Evolutionary conservation across 2,113 vertebrate genomes (phyloP).

Genomic region (Hemicordylus capensis): DNA sequence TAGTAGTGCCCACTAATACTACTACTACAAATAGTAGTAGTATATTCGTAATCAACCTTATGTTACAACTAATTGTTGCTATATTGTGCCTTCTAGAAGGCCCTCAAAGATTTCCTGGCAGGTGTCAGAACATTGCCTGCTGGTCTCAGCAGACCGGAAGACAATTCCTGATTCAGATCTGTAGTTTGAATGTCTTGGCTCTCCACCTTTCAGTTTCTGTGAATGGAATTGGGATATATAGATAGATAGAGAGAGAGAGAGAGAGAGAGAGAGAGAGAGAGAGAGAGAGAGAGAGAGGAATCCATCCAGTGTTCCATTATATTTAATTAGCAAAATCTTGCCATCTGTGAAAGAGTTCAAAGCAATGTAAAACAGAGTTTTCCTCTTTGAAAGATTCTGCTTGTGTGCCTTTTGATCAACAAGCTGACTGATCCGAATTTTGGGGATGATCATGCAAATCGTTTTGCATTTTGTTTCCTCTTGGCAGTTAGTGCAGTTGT

Average conservation of each 20-base stretch:
- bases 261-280: too few relatives aligned
- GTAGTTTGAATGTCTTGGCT: background rate
- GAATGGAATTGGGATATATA: background rate
- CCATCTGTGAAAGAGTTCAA: background rate
- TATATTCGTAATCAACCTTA: too few relatives aligned
- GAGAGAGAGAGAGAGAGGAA: too few relatives aligned
- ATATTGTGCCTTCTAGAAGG: background rate
- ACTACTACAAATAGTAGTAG: too few relatives aligned
- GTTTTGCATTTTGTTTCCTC: background rate
- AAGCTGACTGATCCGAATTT: too few relatives aligned
- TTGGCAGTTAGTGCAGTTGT: too few relatives aligned
- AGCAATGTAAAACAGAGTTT: background rate
- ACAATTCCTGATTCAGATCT: background rate
- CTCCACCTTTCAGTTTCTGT: background rate
- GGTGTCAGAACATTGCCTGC: background rate
- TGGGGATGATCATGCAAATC: too few relatives aligned
- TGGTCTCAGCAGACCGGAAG: background rate
- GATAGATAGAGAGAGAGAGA: too few relatives aligned
- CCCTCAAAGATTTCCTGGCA: background rate
- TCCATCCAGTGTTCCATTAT: background rate
- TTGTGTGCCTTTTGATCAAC: background rate
- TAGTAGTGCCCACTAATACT: too few relatives aligned
- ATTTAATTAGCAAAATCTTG: background rate
- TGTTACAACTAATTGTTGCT: too few relatives aligned
- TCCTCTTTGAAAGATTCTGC: too few relatives aligned